Evolutionary conservation across 2,797 vertebrate species (phyloP).

Genomic region (Channallabes apus): DNA sequence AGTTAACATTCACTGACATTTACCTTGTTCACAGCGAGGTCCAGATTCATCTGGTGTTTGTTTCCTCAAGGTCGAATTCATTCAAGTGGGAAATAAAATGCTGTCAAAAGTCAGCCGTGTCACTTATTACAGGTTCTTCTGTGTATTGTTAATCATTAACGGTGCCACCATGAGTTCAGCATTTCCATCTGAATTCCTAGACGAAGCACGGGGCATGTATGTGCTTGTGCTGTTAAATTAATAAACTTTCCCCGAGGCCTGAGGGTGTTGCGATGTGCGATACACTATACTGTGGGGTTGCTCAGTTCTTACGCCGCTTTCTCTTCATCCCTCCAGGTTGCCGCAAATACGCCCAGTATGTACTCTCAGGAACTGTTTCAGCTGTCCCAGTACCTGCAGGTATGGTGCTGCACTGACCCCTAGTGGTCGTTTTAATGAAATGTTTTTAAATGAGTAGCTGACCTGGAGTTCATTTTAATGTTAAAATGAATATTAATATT

Average conservation of each 20-base stretch:
- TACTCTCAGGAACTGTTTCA: slow-evolving; percentile 99
- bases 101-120: neutral
- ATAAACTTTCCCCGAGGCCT: neutral
- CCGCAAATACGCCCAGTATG: slow-evolving; percentile 99
- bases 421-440: slow-evolving; percentile 46
- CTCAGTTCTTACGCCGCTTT: slow-evolving; percentile 30
- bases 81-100: neutral
- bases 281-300: neutral
- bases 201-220: neutral
- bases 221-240: neutral
- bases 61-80: neutral
- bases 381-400: slow-evolving; percentile 99
- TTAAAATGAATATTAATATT: neutral
- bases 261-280: neutral
- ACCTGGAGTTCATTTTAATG: neutral
- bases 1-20: no score
- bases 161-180: neutral
- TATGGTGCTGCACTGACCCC: slow-evolving; percentile 71
- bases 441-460: neutral
- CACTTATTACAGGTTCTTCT: neutral
- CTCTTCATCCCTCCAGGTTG: slow-evolving; percentile 76
- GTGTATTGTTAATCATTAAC: slow-evolving; percentile 12
- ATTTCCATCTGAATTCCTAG: neutral
- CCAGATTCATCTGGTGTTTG: neutral
- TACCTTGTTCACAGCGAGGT: neutral